Evolutionary conservation across 2,113 vertebrate genomes (phyloP).

Genomic region (Phylloscopus trochilus): DNA sequence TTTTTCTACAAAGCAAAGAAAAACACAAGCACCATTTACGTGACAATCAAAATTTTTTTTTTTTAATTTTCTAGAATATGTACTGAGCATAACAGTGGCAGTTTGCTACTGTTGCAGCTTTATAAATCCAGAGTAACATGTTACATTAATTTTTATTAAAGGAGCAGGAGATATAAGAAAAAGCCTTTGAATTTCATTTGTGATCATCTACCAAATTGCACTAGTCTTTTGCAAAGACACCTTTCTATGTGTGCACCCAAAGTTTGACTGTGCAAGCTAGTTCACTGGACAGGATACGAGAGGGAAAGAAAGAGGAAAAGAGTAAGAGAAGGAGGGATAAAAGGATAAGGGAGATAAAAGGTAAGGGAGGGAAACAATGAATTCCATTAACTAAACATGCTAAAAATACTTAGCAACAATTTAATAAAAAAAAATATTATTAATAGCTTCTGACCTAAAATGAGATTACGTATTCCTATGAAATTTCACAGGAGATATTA

Average conservation of each 20-base stretch:
- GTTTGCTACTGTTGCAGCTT: neutral
- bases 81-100: neutral
- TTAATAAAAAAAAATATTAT: neutral
- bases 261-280: neutral
- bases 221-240: conserved; percentile 1
- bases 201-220: neutral
- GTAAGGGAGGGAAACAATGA: neutral
- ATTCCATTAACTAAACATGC: neutral
- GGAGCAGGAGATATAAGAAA: neutral
- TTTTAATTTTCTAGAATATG: neutral
- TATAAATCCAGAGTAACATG: neutral
- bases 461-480: neutral
- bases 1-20: neutral
- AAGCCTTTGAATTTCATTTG: conserved; percentile 1
- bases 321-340: neutral
- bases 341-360: neutral
- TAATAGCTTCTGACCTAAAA: neutral
- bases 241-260: neutral
- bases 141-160: conserved; percentile 53
- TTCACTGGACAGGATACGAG: neutral
- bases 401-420: neutral
- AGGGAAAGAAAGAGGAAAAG: neutral
- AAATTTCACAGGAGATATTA: neutral
- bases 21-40: neutral
- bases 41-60: neutral